Conservation (phyloP, 1,140 invertebrate genomes). For the Augochlora pura region DNA sequence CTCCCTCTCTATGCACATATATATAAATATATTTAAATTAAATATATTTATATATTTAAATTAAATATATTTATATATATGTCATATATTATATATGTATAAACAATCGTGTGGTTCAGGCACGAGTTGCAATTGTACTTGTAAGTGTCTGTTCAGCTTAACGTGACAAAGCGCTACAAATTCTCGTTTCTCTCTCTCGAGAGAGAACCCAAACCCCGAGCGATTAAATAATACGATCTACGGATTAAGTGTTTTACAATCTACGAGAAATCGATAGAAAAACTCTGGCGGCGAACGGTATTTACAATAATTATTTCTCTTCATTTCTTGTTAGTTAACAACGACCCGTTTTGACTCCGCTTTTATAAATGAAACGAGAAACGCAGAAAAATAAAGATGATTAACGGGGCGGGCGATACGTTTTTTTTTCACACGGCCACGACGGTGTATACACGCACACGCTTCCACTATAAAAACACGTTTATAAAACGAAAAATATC, state of each 20-base stretch:
- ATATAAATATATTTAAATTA: no score
- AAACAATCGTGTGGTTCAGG: no score
- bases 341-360: background rate
- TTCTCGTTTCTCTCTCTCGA: background rate
- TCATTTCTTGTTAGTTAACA: background rate
- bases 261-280: background rate
- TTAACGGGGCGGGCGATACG: no score
- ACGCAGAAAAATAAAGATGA: background rate
- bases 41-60: no score
- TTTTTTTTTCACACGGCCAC: no score
- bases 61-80: no score
- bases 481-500: background rate
- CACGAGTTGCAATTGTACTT: no score
- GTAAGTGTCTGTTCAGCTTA: no score
- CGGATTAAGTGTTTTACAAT: slow-evolving; percentile 3
- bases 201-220: background rate
- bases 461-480: background rate
- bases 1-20: no score
- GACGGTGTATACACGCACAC: background rate
- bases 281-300: background rate
- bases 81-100: background rate
- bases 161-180: no score
- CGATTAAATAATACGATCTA: background rate
- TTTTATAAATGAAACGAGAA: background rate
- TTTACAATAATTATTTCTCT: slow-evolving; percentile 1